Evolutionary conservation across 2,797 vertebrate genomes (phyloP), one percentile per base, ranked within the genome.

Genomic region (Iguana delicatissima): DNA sequence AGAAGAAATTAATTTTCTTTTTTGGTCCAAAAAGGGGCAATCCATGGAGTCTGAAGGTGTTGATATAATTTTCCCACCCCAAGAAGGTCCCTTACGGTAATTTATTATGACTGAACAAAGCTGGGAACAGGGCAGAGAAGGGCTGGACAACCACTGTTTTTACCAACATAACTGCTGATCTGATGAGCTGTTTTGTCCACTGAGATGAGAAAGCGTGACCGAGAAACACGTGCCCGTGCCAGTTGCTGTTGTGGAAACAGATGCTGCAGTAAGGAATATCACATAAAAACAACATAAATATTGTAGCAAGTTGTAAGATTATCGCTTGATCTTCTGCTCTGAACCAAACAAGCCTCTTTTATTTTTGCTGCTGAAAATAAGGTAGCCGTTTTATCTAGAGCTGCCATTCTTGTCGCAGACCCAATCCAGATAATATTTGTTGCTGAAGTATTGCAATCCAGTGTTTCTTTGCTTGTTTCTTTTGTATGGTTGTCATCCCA

Each of bases 221-320:
- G 13, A 93, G 89, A 87, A 12, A 3, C 57, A n/a, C n/a, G n/a
- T 94, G 93, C 89, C 20, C 80, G 89, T 88, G 90, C 62, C 92
- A 91, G 92, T 76, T 3, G 77, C 87, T 9, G 86, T 91, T 91
- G 89, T 91, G 92, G 24, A 89, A 89, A 62, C 42, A 88, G 74
- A 85, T 69, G 86, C 89, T 87, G 89, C 92, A 93, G 93, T 85
- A 91, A 93, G 0, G 83, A 88, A 94, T 91, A 92, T 86, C 92
- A 85, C 52, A 13, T 52, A 16, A 91, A 74, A 73, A 73, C 77
- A 62, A 88, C 22, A 84, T 24, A 84, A 94, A 90, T 83, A 92
- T 85, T 0, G 0, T 32, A 89, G 67, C 0, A 0, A 0, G 0
- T 24, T 67, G 73, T 84, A 93, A 91, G 92, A 86, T 52, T 26